These are phyloP conservation scores for Maccullochella peelii DNA, from an alignment of 2,113 vertebrate species.

Conservation along the genomic window DNA sequence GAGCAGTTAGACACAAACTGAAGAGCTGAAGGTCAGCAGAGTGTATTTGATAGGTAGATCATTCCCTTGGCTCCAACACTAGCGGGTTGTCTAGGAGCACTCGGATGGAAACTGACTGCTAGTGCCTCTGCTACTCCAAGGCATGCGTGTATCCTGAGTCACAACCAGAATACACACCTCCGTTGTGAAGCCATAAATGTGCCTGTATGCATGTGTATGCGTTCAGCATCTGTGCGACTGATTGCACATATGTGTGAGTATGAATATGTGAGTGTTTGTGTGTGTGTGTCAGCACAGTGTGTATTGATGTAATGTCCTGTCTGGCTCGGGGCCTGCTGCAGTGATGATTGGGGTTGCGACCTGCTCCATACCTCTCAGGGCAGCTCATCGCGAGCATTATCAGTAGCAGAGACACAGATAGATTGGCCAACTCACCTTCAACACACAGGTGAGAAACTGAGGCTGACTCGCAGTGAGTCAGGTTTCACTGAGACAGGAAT, in stretches of 20 bases:
- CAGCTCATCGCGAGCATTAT: conserved; percentile 33
- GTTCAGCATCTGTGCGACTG: conserved; percentile 3
- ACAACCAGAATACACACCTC: conserved; percentile 56
- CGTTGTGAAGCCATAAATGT: conserved; percentile 18
- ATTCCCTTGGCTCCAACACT: conserved; percentile 56
- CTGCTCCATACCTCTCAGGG: conserved; percentile 25
- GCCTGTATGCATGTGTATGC: conserved; percentile 13
- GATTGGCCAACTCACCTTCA: conserved; percentile 20
- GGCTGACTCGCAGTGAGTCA: conserved; percentile 26
- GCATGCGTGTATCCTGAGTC: conserved; percentile 37
- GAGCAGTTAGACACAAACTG: conserved; percentile 25
- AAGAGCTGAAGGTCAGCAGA: conserved; percentile 53
- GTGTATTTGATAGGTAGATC: conserved; percentile 57
- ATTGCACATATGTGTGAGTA: conserved; percentile 23
- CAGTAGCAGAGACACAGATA: conserved; percentile 26
- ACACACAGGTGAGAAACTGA: conserved; percentile 49
- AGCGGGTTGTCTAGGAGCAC: conserved; percentile 61
- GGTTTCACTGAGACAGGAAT: conserved; percentile 46
- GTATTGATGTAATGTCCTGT: background rate
- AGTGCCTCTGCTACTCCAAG: background rate
- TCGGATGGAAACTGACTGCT: conserved; percentile 61
- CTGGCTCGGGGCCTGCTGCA: conserved; percentile 16
- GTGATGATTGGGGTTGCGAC: conserved; percentile 55
- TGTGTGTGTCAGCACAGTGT: background rate
- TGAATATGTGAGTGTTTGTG: conserved; percentile 6